Evolutionary conservation across 2,888 invertebrate genomes (phyloP), one percentile per base, ranked within the genome.

Genomic region (Sturmia bella): DNA sequence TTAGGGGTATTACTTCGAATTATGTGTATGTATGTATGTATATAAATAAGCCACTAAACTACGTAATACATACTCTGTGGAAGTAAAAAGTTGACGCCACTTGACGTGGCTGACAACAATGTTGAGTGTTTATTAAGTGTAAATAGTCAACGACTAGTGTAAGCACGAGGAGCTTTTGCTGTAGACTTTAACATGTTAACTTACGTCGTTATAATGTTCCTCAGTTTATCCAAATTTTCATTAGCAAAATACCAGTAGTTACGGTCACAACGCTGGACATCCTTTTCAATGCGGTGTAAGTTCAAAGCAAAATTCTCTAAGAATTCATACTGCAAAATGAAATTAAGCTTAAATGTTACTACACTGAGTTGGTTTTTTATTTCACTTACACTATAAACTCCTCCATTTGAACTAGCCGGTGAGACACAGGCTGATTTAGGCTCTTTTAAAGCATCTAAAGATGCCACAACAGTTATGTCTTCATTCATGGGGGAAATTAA

Each of bases 131-230:
- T n/a, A n/a, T n/a, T 43, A 11, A 45, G 56, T 9, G 15, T n/a
- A 56, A 27, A 32, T 32, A 39, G 9, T 39, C 21, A 32, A 15
- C 21, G 9, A 13, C 15, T 39, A 17, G 27, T 15, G 5, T 17
- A 37, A 9, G 4, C 45, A 2, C 13, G 21, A 48, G 9, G n/a
- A n/a, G n/a, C n/a, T 19, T 48, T 17, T 15, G 5, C 15, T 17
- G 6, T 11, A 11, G 0, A 27, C 17, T 32, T 19, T 15, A 48
- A 21, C 41, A 12, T 17, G 15, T n/a, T 32, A 12, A 80, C 95
- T 93, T 91, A 97, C 96, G 97, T 97, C 95, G 98, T 98, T 95
- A 99, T 98, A 73, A 99, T 95, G 91, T 98, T 98, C 75, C 98
- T 92, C 41, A 98, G 92, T 90, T 98, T 98, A 87, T 98, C 97